These are phyloP conservation scores for Darevskia mixta DNA, from an alignment of 2,797 vertebrate genomes.

Conservation along the genomic window DNA sequence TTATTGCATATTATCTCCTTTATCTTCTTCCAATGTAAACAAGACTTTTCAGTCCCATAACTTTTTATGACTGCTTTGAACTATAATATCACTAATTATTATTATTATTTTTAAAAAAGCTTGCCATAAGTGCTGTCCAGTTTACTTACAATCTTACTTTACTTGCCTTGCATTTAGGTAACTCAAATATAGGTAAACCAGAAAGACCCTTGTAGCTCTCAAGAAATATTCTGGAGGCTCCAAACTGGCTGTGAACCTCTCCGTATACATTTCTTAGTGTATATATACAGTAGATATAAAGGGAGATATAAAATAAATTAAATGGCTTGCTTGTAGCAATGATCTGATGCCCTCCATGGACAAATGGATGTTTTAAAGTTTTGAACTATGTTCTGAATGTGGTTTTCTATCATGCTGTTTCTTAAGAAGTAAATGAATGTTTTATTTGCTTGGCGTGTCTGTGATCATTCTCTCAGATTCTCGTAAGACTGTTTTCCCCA, in stretches of 20 bases:
- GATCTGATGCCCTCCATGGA: background rate
- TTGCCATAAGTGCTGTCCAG: constrained; percentile 9
- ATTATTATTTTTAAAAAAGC: background rate
- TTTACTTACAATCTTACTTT: background rate
- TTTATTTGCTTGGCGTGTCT: constrained; percentile 25
- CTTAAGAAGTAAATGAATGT: constrained; percentile 48
- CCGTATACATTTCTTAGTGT: background rate
- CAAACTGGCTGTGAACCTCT: background rate
- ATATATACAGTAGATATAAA: background rate
- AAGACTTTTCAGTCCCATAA: background rate
- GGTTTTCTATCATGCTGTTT: constrained; percentile 34
- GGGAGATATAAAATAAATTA: background rate
- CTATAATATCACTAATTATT: accelerated
- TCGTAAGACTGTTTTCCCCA: background rate
- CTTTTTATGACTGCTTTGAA: background rate
- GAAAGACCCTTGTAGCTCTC: too few species aligned
- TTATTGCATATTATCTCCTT: background rate
- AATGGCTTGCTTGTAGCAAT: constrained; percentile 19
- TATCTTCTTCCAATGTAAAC: background rate
- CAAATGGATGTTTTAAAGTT: constrained; percentile 38
- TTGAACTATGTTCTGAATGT: constrained; percentile 34
- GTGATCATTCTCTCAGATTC: constrained; percentile 18
- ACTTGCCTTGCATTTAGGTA: background rate
- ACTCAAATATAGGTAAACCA: accelerated
- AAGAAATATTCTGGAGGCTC: constrained; percentile 7